Evolutionary conservation across 1,140 invertebrate species (phyloP).

Genomic region (Arctopsyche grandis): DNA sequence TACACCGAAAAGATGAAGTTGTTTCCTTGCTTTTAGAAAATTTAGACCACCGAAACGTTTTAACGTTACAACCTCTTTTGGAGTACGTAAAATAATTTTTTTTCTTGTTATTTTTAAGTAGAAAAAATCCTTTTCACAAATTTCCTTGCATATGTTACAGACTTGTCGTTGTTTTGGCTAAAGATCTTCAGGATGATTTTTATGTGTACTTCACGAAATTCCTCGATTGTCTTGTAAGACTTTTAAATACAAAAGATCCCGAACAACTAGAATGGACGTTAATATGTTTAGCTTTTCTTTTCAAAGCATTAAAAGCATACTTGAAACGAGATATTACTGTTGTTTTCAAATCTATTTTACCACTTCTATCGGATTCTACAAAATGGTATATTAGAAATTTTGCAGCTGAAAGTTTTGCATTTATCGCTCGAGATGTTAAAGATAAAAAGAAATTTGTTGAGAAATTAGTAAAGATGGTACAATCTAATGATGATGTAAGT

Average conservation of each 20-base stretch:
- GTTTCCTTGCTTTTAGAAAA: conserved; percentile 77
- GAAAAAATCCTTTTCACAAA: background rate
- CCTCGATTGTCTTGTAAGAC: conserved; percentile 73
- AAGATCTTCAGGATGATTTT: conserved; percentile 88
- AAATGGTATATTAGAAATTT: conserved; percentile 89
- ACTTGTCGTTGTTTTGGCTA: conserved; percentile 83
- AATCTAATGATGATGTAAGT: conserved; percentile 75
- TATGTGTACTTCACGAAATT: conserved; percentile 83
- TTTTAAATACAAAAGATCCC: conserved; percentile 80
- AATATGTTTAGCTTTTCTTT: conserved; percentile 85
- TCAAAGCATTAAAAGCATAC: conserved; percentile 86
- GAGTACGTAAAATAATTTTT: conserved; percentile 73
- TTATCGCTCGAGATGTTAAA: conserved; percentile 87
- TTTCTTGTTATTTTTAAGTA: conserved; percentile 44
- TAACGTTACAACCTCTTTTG: conserved; percentile 82
- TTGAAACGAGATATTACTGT: conserved; percentile 82
- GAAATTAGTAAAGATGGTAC: conserved; percentile 74
- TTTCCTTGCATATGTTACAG: conserved; percentile 65
- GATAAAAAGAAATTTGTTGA: conserved; percentile 81
- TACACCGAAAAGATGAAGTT: conserved; percentile 82
- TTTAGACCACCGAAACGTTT: conserved; percentile 73
- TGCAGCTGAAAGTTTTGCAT: conserved; percentile 94
- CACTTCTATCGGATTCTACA: conserved; percentile 75
- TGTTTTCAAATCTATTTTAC: conserved; percentile 79
- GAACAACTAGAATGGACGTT: conserved; percentile 87